A percentile compares a stretch with the other conserved stretches of the same genome.
Evolutionary conservation across 2,888 invertebrate genomes (phyloP).

Genomic region (Anodontia alba): DNA sequence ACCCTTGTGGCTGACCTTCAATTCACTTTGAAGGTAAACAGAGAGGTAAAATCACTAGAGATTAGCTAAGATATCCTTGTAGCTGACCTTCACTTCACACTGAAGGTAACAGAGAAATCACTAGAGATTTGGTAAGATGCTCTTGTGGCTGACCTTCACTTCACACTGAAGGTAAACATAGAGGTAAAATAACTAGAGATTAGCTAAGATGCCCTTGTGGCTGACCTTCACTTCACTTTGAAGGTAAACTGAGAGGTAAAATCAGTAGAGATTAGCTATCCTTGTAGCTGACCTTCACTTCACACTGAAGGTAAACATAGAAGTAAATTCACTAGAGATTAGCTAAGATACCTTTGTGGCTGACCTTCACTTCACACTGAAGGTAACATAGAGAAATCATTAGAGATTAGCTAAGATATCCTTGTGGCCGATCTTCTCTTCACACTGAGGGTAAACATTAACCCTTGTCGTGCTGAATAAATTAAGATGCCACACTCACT

Average conservation of each 20-base stretch:
- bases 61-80: no score
- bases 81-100: conserved; percentile 40
- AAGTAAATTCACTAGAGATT: conserved; percentile 1
- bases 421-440: no score
- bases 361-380: conserved; percentile 43
- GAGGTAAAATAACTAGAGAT: conserved; percentile 23
- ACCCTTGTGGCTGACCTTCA: no score
- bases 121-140: neutral
- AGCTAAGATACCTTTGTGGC: no score
- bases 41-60: neutral
- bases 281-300: conserved; percentile 45
- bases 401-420: no score
- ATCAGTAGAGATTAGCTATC: no score
- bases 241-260: conserved; percentile 38
- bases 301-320: conserved; percentile 42
- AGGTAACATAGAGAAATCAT: conserved; percentile 37
- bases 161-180: conserved; percentile 44
- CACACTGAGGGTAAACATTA: no score
- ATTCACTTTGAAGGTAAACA: no score
- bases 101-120: conserved; percentile 39
- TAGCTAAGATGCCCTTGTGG: no score
- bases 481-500: no score
- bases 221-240: no score
- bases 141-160: conserved; percentile 46
- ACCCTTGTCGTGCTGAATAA: no score